These are phyloP conservation scores for Leptodactylus fuscus DNA, from an alignment of 2,113 vertebrate species.

Conservation along the genomic window DNA sequence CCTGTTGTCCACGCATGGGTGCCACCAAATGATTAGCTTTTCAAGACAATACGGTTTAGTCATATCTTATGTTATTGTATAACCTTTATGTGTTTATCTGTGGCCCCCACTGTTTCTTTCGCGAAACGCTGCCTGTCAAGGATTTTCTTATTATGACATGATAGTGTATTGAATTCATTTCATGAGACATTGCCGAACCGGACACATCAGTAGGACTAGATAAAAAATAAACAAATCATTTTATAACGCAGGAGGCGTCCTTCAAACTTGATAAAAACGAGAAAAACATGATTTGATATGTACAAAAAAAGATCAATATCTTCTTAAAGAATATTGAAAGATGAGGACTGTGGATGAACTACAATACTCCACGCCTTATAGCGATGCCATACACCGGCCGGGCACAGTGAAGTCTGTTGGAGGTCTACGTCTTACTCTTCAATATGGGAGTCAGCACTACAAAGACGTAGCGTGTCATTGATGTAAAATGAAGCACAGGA, in stretches of 20 bases:
- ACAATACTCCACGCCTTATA: constrained; percentile 30
- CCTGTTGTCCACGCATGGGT: no score
- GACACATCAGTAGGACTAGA: no score
- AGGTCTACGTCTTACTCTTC: not conserved
- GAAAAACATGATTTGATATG: not conserved
- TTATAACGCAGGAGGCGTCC: not conserved
- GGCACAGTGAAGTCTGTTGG: constrained; percentile 16
- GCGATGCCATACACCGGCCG: not conserved
- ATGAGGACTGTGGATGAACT: not conserved
- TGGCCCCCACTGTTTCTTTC: no score
- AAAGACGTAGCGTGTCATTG: constrained; percentile 36
- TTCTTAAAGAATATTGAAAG: not conserved
- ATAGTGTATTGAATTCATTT: no score
- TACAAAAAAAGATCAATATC: constrained; percentile 1
- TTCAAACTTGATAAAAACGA: not conserved
- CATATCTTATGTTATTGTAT: no score
- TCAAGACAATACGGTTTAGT: no score
- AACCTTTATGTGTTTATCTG: no score
- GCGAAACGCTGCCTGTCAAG: no score
- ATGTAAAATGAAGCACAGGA: constrained; percentile 23
- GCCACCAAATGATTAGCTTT: no score
- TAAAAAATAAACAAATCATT: not conserved
- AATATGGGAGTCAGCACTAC: constrained; percentile 35
- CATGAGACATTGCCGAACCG: no score
- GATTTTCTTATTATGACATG: no score